Evolutionary conservation across 2,113 vertebrate species (phyloP).

Genomic region (Anas platyrhynchos): DNA sequence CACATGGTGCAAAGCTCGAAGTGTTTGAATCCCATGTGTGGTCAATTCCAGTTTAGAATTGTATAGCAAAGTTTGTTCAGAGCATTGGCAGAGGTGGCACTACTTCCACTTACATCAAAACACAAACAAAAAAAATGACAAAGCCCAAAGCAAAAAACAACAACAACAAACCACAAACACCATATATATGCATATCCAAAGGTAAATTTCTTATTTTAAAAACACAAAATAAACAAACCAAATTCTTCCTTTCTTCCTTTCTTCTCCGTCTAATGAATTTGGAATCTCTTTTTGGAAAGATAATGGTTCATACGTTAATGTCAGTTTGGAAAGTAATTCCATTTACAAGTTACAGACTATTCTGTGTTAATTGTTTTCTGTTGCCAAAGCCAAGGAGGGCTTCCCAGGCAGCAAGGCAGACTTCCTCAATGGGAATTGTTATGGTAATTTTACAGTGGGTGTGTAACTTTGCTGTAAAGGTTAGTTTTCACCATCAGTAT

Average conservation of each 20-base stretch:
- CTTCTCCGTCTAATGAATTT: not conserved
- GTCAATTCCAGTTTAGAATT: not conserved
- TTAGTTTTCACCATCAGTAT: not conserved
- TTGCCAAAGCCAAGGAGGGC: not conserved
- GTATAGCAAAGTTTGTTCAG: not conserved
- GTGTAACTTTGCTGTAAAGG: not conserved
- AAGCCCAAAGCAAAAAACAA: not conserved
- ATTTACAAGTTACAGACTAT: not conserved
- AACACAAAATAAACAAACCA: not conserved
- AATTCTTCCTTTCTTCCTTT: not conserved
- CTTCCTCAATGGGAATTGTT: not conserved
- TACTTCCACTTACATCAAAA: not conserved
- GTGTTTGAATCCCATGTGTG: rapidly evolving
- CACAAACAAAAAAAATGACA: not conserved
- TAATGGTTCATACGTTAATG: not conserved
- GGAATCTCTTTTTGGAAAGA: not conserved
- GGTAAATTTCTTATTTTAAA: not conserved
- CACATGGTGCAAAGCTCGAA: rapidly evolving
- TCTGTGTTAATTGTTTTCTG: not conserved
- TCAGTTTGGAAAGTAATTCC: not conserved
- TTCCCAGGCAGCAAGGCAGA: not conserved
- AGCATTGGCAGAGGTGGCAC: not conserved
- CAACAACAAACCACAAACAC: rapidly evolving
- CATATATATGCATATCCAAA: not conserved
- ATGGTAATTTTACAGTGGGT: not conserved